Evolutionary conservation across 2,888 invertebrate genomes (phyloP).

Genomic region (Morpho deidamia): DNA sequence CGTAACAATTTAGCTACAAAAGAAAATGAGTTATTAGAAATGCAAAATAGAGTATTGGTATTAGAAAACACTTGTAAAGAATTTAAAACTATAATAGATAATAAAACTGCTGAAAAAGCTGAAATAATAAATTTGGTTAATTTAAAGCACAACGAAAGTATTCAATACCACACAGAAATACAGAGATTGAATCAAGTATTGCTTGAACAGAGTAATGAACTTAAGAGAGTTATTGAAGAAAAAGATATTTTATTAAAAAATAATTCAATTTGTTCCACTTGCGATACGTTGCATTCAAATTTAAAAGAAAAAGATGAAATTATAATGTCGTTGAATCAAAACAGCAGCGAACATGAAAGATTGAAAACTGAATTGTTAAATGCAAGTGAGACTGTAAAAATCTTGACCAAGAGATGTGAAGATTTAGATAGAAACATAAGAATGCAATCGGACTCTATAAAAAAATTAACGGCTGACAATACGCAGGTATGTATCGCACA

Average conservation of each 20-base stretch:
- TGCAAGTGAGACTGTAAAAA: conserved; percentile 76
- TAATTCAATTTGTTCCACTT: conserved; percentile 41
- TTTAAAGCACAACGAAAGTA: conserved; percentile 90
- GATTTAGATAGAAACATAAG: conserved; percentile 82
- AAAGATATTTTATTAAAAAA: conserved; percentile 42
- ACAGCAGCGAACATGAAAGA: conserved; percentile 42
- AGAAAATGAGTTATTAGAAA: conserved; percentile 40
- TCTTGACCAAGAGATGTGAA: conserved; percentile 83
- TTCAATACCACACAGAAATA: conserved; percentile 91
- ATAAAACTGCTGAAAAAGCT: conserved; percentile 75
- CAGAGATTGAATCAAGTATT: conserved; percentile 84
- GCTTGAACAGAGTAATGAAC: conserved; percentile 68
- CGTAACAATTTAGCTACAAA: conserved; percentile 38
- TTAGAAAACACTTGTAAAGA: conserved; percentile 45
- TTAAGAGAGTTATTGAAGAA: conserved; percentile 49
- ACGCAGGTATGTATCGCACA: conserved; percentile 45
- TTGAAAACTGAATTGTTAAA: conserved; percentile 69
- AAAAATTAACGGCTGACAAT: conserved; percentile 81
- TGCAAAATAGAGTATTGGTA: conserved; percentile 36
- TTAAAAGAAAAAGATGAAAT: conserved; percentile 63
- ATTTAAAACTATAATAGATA: conserved; percentile 46
- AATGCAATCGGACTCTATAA: conserved; percentile 82
- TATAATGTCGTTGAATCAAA: conserved; percentile 49
- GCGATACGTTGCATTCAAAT: conserved; percentile 44
- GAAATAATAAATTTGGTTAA: conserved; percentile 86